phyloP scores from a whole-genome alignment of 2,113 vertebrate genomes.

The Hippocampus barbouri region DNA sequence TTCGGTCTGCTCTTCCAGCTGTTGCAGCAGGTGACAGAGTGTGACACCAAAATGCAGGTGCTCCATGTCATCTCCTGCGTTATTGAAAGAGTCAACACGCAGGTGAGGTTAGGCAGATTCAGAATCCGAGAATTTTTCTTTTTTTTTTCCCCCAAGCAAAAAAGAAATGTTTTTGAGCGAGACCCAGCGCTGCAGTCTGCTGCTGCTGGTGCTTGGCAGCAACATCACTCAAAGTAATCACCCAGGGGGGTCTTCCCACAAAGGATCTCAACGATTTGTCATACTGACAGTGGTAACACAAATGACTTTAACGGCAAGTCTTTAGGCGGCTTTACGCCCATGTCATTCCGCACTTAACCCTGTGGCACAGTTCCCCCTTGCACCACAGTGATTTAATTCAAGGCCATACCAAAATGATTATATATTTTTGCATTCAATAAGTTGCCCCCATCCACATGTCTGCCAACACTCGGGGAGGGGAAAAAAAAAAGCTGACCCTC shows the following conservation, averaged over 20 bases:
- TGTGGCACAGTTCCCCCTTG: constrained; percentile 15
- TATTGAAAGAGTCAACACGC: constrained; percentile 90
- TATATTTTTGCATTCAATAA: constrained; percentile 33
- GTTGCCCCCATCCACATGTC: constrained; percentile 48
- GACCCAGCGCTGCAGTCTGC: constrained; percentile 2
- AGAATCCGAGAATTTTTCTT: neutral
- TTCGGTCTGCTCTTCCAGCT: constrained; percentile 92
- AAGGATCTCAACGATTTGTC: constrained; percentile 14
- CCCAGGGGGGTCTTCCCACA: neutral
- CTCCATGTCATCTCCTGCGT: constrained; percentile 95
- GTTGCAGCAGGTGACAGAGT: constrained; percentile 93
- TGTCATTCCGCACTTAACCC: constrained; percentile 34
- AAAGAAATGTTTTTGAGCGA: constrained; percentile 3
- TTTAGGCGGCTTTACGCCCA: constrained; percentile 25
- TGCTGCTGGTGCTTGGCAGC: constrained; percentile 5
- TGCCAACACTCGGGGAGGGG: constrained; percentile 11
- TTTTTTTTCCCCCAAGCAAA: neutral
- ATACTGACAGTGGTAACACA: neutral
- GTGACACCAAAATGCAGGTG: constrained; percentile 98
- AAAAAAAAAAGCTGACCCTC: constrained; percentile 29
- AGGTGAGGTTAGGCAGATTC: constrained; percentile 73
- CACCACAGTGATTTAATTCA: constrained; percentile 28
- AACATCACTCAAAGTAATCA: constrained; percentile 3
- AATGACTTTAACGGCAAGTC: constrained; percentile 9
- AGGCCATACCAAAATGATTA: constrained; percentile 19